phyloP scores from a whole-genome alignment of 2,113 vertebrate species.

The Festucalex cinctus region DNA sequence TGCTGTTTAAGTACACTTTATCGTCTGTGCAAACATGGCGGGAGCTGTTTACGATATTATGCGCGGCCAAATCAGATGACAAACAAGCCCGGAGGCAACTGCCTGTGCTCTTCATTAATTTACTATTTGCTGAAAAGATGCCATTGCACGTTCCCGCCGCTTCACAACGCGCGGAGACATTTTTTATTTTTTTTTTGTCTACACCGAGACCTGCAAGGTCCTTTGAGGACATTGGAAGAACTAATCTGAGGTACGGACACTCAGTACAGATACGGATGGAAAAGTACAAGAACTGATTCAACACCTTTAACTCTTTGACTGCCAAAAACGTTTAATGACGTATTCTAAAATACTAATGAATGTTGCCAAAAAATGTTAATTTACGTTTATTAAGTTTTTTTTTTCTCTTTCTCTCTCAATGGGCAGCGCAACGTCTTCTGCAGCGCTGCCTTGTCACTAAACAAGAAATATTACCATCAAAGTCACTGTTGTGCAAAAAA shows the following conservation, averaged over 20 bases:
- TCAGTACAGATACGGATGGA: background rate
- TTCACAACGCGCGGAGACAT: constrained; percentile 6
- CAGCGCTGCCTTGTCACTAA: too few relatives aligned
- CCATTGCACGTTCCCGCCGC: constrained; percentile 18
- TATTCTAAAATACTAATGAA: too few relatives aligned
- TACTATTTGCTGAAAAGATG: constrained; percentile 36
- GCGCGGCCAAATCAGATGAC: constrained; percentile 46
- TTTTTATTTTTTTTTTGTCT: background rate
- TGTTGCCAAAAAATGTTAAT: too few relatives aligned
- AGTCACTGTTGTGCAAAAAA: too few relatives aligned
- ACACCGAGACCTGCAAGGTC: background rate
- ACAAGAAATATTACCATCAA: too few relatives aligned
- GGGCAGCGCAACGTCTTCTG: too few relatives aligned
- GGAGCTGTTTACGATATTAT: constrained; percentile 48
- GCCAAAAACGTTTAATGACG: too few relatives aligned
- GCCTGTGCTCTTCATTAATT: constrained; percentile 56
- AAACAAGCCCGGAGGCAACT: constrained; percentile 48
- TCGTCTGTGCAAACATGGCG: constrained; percentile 51
- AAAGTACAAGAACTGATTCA: too few relatives aligned
- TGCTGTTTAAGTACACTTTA: constrained; percentile 29
- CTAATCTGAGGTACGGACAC: background rate
- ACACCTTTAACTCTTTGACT: too few relatives aligned
- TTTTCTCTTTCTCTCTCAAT: too few relatives aligned
- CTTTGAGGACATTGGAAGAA: background rate
- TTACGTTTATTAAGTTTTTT: too few relatives aligned